Base-by-base conservation (phyloP, 2,888 invertebrate species). In the Buathra laborator region DNA sequence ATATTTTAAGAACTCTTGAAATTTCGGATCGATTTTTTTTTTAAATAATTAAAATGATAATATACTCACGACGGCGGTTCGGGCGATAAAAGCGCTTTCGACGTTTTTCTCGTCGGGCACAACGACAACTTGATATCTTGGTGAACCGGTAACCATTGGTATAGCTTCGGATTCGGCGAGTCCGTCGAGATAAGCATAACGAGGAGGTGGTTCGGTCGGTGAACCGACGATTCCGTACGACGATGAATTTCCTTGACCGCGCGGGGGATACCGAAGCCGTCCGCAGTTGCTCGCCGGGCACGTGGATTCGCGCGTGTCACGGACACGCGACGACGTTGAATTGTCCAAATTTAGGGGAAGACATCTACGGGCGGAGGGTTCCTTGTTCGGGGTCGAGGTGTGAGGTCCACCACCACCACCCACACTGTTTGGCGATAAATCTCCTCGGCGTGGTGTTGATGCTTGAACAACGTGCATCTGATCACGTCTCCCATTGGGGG, bases 81-180 rank as follows among this genome's bases (percentile, higher is more conserved):
- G 90, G 0, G 94, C 94, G 67, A 93, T 92, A 82, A 94, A 94
- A n/a, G 94, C 93, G 79, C 92, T 93, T 74, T 94, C 94, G n/a
- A 93, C 92, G 82, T 90, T 92, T 75, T 86, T 83, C 16, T 86
- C 87, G 51, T 83, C 74, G 32, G 70, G 59, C 2, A 88, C 79
- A 3, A 91, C 88, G 46, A 92, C 86, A 37, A 93, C 89, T 67
- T 93, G 93, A 87, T 93, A 93, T 70, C 91, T 90, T 2, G 92
- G 91, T 9, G 93, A 92, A 75, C 89, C 90, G 32, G 91, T 87
- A 62, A 93, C 90, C 91, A 93, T 91, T 44, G 92, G 92, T 89
- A 91, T 90, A 9, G 92, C 91, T 64, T 92, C 93, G 10, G 87
- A 87, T 62, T 92, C 93, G 10, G 87, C 86, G 2, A 89, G 89